Conservation (phyloP, 2,113 vertebrate genomes). For the Phocoena sinus region DNA sequence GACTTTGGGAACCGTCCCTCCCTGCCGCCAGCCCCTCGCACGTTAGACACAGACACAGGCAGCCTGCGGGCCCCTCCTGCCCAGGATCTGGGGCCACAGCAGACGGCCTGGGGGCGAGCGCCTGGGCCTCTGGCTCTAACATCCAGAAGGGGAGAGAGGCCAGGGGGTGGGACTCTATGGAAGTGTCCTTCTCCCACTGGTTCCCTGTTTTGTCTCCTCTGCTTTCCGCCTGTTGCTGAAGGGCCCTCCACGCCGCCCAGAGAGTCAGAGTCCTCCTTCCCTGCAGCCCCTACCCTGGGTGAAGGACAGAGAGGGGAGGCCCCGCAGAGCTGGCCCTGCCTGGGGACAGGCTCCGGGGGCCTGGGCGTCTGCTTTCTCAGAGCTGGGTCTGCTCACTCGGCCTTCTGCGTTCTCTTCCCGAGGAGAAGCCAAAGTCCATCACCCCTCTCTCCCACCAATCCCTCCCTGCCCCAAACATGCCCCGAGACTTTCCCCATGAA, state of each 20-base stretch:
- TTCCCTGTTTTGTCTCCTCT: background rate
- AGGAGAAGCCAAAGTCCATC: background rate
- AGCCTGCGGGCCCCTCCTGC: background rate
- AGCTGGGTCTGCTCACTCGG: background rate
- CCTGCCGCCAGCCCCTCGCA: background rate
- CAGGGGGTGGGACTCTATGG: too few relatives aligned
- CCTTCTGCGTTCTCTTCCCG: background rate
- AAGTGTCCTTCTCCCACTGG: too few relatives aligned
- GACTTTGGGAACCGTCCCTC: background rate
- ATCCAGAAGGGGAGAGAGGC: background rate
- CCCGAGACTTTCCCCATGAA: background rate
- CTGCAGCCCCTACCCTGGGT: background rate
- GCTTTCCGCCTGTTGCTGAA: background rate
- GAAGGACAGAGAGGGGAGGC: background rate
- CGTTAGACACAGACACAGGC: background rate
- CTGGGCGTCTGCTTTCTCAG: background rate
- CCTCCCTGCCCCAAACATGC: background rate
- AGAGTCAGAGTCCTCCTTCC: background rate
- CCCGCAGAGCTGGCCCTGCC: background rate
- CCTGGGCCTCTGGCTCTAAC: background rate
- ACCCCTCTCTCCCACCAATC: background rate
- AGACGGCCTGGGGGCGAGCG: too few relatives aligned
- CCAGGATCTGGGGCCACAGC: background rate
- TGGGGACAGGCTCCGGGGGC: fast-evolving
- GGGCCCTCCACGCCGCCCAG: too few relatives aligned